Conservation (phyloP, 2,113 vertebrate genomes). For the Notothenia coriiceps region DNA sequence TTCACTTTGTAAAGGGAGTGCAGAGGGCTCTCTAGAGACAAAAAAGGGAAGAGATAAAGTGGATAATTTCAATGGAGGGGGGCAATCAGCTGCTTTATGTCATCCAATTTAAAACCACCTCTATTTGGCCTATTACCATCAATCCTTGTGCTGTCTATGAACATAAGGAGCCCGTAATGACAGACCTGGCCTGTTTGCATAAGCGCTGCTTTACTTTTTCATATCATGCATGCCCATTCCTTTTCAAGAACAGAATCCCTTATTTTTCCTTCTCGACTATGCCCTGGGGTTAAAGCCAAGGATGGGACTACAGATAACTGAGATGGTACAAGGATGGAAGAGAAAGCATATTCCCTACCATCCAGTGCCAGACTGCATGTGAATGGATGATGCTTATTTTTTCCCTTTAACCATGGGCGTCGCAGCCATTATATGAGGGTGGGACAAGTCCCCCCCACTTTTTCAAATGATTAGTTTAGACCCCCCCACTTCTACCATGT, state of each 20-base stretch:
- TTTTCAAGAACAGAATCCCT: neutral
- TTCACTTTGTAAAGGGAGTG: constrained; percentile 27
- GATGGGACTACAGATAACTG: constrained; percentile 9
- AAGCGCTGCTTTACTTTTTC: neutral
- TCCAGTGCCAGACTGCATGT: constrained; percentile 10
- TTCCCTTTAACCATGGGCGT: neutral
- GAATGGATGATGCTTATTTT: constrained; percentile 13
- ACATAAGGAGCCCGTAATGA: neutral
- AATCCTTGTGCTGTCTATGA: neutral
- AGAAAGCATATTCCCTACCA: neutral
- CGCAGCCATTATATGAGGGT: too few species aligned
- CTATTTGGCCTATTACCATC: constrained; percentile 18
- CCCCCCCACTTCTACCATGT: too few species aligned
- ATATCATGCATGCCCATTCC: constrained; percentile 16
- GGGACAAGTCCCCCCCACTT: too few species aligned
- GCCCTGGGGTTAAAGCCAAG: constrained; percentile 8
- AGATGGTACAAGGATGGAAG: constrained; percentile 9
- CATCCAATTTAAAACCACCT: constrained; percentile 16
- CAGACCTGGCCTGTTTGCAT: neutral
- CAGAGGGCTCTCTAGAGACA: constrained; percentile 22
- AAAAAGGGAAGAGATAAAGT: constrained; percentile 33
- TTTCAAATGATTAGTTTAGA: too few species aligned
- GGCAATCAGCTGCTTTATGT: constrained; percentile 29
- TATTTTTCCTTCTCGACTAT: neutral
- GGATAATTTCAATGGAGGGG: constrained; percentile 28